Conservation (phyloP, 2,113 vertebrate species). For the Crotalus viridis region DNA sequence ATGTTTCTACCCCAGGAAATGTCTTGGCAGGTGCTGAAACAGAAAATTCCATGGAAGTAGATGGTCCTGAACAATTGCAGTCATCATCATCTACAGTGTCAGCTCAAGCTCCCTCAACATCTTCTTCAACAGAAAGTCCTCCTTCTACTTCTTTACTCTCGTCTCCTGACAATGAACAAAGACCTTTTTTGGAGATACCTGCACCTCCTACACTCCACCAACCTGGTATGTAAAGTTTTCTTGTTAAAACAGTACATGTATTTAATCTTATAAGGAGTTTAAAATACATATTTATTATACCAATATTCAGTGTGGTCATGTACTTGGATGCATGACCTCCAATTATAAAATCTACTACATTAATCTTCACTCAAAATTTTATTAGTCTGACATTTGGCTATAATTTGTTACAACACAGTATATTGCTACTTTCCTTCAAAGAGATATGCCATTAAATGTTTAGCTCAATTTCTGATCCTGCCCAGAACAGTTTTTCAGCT, state of each 20-base stretch:
- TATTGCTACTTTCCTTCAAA: background rate
- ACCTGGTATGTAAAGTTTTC: constrained; percentile 63
- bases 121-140: constrained; percentile 78
- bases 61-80: constrained; percentile 71
- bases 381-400: constrained; percentile 33
- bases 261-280: background rate
- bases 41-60: constrained; percentile 75
- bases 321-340: constrained; percentile 22
- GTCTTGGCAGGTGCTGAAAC: constrained; percentile 61
- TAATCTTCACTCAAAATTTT: background rate
- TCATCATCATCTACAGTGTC: constrained; percentile 76
- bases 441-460: background rate
- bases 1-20: constrained; percentile 60
- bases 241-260: constrained; percentile 14
- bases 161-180: constrained; percentile 80
- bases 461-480: background rate
- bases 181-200: constrained; percentile 65
- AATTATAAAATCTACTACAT: background rate
- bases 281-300: background rate
- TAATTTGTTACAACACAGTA: constrained; percentile 42
- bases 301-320: background rate
- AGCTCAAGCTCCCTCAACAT: constrained; percentile 75
- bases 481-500: background rate
- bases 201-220: constrained; percentile 66
- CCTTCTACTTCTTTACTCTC: constrained; percentile 75